Conservation (phyloP, 2,113 vertebrate species). For the Larimichthys crocea region DNA sequence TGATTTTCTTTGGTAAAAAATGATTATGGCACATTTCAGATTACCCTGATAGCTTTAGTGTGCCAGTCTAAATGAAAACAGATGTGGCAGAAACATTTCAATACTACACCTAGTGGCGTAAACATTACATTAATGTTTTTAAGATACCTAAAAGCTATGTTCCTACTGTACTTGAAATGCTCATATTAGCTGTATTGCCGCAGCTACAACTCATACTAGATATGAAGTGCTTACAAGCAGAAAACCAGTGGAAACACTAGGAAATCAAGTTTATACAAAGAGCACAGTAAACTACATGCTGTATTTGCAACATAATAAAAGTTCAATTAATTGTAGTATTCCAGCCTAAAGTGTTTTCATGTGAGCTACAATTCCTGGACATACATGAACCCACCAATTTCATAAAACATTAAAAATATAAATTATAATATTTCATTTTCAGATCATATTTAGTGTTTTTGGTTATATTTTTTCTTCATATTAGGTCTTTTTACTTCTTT, state of each 20-base stretch:
- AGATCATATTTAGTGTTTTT: not conserved
- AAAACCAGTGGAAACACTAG: not conserved
- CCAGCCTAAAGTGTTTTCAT: not conserved
- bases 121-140: not conserved
- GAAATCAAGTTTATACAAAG: not conserved
- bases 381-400: not conserved
- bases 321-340: too few species aligned
- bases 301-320: too few species aligned
- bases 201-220: too few species aligned
- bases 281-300: not conserved
- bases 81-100: not conserved
- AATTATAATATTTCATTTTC: not conserved
- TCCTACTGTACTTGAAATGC: not conserved
- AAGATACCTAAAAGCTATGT: not conserved
- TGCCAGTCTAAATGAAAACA: not conserved
- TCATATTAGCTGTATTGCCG: too few species aligned
- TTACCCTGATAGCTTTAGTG: not conserved
- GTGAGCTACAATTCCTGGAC: not conserved
- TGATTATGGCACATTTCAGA: not conserved
- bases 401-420: not conserved
- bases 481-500: not conserved
- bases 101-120: too few species aligned
- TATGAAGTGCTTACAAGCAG: too few species aligned
- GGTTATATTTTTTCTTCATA: not conserved
- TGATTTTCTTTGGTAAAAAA: not conserved